These are phyloP conservation scores for Drosophila subquinaria DNA, from an alignment of 2,888 invertebrate genomes.

Conservation along the genomic window DNA sequence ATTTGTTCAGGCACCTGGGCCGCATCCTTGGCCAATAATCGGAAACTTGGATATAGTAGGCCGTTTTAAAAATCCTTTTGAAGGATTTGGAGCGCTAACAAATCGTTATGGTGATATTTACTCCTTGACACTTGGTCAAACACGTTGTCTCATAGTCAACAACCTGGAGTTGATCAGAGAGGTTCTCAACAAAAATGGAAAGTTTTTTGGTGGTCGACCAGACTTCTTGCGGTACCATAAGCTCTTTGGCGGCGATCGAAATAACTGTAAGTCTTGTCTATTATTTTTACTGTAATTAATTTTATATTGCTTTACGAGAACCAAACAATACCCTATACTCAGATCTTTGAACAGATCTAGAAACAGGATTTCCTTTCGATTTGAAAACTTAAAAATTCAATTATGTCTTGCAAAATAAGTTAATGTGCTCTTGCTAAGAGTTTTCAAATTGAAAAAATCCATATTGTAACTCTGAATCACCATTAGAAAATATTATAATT, in stretches of 20 bases:
- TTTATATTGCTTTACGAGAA: neutral
- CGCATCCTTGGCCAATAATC: slow-evolving; percentile 89
- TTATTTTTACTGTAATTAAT: neutral
- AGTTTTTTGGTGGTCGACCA: slow-evolving; percentile 93
- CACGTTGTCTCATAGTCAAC: slow-evolving; percentile 91
- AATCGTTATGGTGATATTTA: slow-evolving; percentile 91
- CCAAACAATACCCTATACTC: neutral
- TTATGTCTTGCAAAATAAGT: no score
- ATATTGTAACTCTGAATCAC: no score
- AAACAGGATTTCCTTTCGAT: no score
- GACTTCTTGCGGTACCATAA: slow-evolving; percentile 92
- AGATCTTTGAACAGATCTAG: no score
- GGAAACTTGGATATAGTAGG: slow-evolving; percentile 90
- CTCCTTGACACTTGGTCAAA: slow-evolving; percentile 89
- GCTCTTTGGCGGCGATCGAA: slow-evolving; percentile 93
- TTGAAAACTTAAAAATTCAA: no score
- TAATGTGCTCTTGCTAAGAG: no score
- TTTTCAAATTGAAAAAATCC: no score
- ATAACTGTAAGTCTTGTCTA: slow-evolving; percentile 91
- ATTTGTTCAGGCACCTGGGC: slow-evolving; percentile 88
- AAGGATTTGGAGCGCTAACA: slow-evolving; percentile 90
- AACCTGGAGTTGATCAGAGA: slow-evolving; percentile 90
- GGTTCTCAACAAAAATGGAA: slow-evolving; percentile 92
- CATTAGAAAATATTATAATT: no score
- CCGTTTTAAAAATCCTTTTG: slow-evolving; percentile 88